Percentiles rank a stretch among this genome's conserved stretches.
phyloP scores from a whole-genome alignment of 2,888 invertebrate species.

The Adineta ricciae region DNA sequence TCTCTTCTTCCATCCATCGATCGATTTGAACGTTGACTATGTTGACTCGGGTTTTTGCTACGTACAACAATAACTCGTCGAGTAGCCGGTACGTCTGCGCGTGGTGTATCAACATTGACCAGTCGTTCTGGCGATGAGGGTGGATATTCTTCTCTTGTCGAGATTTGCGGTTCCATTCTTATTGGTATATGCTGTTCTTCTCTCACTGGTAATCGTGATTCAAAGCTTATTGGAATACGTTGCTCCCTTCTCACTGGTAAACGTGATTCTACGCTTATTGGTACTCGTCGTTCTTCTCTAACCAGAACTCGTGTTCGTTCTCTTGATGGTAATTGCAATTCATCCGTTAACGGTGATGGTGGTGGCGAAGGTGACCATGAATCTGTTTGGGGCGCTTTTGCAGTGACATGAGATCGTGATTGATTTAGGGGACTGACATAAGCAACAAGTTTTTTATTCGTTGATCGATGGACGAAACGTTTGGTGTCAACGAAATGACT shows the following conservation, averaged over 20 bases:
- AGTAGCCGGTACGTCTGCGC: not conserved
- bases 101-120: not conserved
- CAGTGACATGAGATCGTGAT: not conserved
- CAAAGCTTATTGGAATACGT: too few relatives aligned
- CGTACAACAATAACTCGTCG: not conserved
- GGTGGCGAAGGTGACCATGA: too few relatives aligned
- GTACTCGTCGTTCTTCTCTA: too few relatives aligned
- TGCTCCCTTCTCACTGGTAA: too few relatives aligned
- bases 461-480: not conserved
- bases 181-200: too few relatives aligned
- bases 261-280: too few relatives aligned
- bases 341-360: too few relatives aligned
- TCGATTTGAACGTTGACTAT: too few relatives aligned
- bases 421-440: not conserved
- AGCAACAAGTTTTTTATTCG: not conserved
- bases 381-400: not conserved
- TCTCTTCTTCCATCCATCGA: not conserved
- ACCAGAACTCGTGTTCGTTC: too few relatives aligned
- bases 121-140: not conserved
- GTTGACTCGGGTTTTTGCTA: not conserved
- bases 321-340: too few relatives aligned
- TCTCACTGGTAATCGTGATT: too few relatives aligned
- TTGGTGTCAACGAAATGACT: not conserved
- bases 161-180: too few relatives aligned
- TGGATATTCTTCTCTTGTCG: not conserved